Percentiles rank a stretch among this genome's conserved stretches.
These are phyloP conservation scores for Sisyra terminalis DNA, from an alignment of 2,888 invertebrate genomes.

Conservation along the genomic window DNA sequence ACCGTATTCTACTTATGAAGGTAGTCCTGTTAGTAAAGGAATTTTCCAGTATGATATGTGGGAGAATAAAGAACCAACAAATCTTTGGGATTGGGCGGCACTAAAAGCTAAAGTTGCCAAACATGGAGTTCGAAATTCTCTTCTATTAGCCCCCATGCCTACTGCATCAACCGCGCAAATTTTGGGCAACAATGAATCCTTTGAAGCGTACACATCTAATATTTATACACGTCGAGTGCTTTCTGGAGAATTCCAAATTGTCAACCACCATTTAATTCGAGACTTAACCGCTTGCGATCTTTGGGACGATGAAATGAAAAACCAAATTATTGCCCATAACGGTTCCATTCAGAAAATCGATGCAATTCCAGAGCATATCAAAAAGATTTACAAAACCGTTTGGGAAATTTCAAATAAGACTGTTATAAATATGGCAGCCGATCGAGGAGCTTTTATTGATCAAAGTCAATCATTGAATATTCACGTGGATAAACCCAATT, in stretches of 20 bases:
- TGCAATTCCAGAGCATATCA: constrained; percentile 67
- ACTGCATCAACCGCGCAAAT: constrained; percentile 99
- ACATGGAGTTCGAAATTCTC: constrained; percentile 84
- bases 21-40: constrained; percentile 87
- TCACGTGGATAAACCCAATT: constrained; percentile 88
- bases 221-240: constrained; percentile 87
- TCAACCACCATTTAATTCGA: constrained; percentile 87
- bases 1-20: constrained; percentile 79
- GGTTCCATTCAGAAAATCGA: constrained; percentile 88
- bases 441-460: constrained; percentile 95
- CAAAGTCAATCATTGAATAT: constrained; percentile 97
- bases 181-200: constrained; percentile 95
- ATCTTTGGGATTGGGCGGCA: constrained; percentile 76
- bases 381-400: constrained; percentile 84
- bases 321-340: constrained; percentile 73
- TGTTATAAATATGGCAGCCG: constrained; percentile 92
- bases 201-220: constrained; percentile 96
- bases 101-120: constrained; percentile 72
- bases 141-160: constrained; percentile 94
- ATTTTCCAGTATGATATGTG: constrained; percentile 98
- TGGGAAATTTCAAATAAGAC: constrained; percentile 94
- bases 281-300: constrained; percentile 82
- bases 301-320: constrained; percentile 95
- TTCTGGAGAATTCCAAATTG: constrained; percentile 91
- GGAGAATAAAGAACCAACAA: constrained; percentile 62